Base-by-base conservation (phyloP, 2,113 vertebrate species). In the Dinomys branickii region DNA sequence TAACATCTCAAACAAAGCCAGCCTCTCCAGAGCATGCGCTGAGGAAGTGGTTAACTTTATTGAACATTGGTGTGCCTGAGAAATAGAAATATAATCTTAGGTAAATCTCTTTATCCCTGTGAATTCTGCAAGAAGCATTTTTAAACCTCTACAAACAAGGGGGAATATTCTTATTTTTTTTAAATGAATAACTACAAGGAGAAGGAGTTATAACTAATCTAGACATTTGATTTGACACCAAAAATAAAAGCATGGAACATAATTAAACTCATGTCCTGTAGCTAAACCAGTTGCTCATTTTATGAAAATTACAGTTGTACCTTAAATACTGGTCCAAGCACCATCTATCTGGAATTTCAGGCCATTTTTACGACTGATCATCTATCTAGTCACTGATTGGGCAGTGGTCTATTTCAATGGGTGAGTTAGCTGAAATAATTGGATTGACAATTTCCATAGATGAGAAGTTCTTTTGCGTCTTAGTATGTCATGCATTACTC, bases 381-480 rank as follows among this genome's bases (percentile, higher is more conserved):
- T 30, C 84, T 41, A 50, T 30, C 84, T 41, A 56, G 41, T 44
- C 47, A 93, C n/a, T 86, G 50, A 91, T 54, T 73, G 56, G 56
- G 30, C 16, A 89, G 81, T 26, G 28, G 86, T 90, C 84, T 90
- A 75, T 90, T 47, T 67, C 85, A 91, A 85, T n/a, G 38, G 86
- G 61, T 33, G 87, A 58, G 86, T 95, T 95, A 30, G 65, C 87
- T 94, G 75, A 94, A 96, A 90, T 91, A 84, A 97, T 65, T 82
- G 67, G 75, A 77, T 81, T 91, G 94, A 92, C 92, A 91, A 16
- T 90, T 91, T 97, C 33, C 91, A 61, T 89, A 65, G 56, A 83
- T 9, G 56, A 90, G 86, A 85, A 88, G 47, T 88, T 94, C 85
- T 85, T 89, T 92, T 56, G 24, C 33, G 38, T 56, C 63, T n/a